Evolutionary conservation across 2,797 vertebrate species (phyloP), one percentile per base, ranked within the genome.

Genomic region (Coregonus suidteri): DNA sequence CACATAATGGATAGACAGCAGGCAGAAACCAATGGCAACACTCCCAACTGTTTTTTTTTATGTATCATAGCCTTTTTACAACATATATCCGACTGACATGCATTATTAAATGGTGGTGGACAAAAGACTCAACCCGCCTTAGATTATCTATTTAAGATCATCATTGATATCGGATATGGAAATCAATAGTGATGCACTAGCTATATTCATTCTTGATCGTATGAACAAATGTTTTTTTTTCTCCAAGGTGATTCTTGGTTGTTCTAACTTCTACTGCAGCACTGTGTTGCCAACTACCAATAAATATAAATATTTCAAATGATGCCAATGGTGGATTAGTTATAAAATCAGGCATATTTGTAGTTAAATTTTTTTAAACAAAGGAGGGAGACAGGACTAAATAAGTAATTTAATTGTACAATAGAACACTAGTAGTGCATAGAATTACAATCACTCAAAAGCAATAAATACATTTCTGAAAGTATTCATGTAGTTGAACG

Each of bases 221-320:
- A 70, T 75, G 69, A 71, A 68, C 82, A 77, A 80, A 87, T 87
- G 65, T 89, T 30, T 75, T 74, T 87, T 76, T 84, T 75, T 84
- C 87, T 86, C 83, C 75, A 62, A 86, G 82, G 82, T 78, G 77
- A 90, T 87, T 88, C 76, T 88, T 85, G 83, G 87, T 88, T 85
- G 93, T 81, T 89, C 83, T 87, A 81, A 86, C 87, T 93, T 90
- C 89, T 95, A 94, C 89, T 85, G 88, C 87, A 91, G 76, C 75
- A 74, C 70, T 82, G 41, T 79, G 81, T 83, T 74, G 72, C 85
- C 79, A 84, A 80, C 90, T 87, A 90, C 81, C 85, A 94, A 94
- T 89, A 87, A 77, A 90, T 71, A 64, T 92, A 85, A 88, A 87
- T 94, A 94, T 95, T 95, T 92, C 84, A 92, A 86, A 83, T 76